Percentiles rank a stretch among this genome's conserved stretches.
Conservation (phyloP, 1,140 invertebrate genomes). For the Acarapis woodi region DNA sequence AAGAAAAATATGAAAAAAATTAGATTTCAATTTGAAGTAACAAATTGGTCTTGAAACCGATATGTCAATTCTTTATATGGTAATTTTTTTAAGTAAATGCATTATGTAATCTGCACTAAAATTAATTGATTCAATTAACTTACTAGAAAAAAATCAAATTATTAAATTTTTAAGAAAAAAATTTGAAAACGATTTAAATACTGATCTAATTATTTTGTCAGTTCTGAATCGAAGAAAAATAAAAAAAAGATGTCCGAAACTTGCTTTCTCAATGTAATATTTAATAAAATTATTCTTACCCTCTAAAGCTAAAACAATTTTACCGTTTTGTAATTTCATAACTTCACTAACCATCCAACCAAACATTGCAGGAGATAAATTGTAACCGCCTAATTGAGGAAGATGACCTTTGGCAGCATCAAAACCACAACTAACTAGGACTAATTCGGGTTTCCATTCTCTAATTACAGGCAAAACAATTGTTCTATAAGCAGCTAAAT, state of each 20-base stretch:
- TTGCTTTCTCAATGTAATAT: too few relatives aligned
- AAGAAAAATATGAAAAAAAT: not conserved
- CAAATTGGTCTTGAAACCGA: too few relatives aligned
- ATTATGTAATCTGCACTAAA: too few relatives aligned
- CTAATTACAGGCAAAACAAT: slow-evolving; percentile 72
- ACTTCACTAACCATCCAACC: slow-evolving; percentile 84
- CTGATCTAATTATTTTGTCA: too few relatives aligned
- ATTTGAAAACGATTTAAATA: slow-evolving; percentile 1
- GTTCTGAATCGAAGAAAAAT: too few relatives aligned
- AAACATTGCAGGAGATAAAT: slow-evolving; percentile 73
- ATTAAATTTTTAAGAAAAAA: too few relatives aligned
- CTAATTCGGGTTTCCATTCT: slow-evolving; percentile 73
- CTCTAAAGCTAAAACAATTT: slow-evolving; percentile 27
- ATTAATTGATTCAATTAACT: too few relatives aligned
- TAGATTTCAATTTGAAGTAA: slow-evolving; percentile 1
- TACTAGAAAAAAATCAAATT: too few relatives aligned
- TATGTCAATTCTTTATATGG: too few relatives aligned
- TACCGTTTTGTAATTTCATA: slow-evolving; percentile 59
- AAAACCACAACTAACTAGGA: slow-evolving; percentile 88
- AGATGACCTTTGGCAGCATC: slow-evolving; percentile 85
- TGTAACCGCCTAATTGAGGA: slow-evolving; percentile 74
- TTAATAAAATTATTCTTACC: slow-evolving; percentile 14
- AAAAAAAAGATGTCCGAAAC: too few relatives aligned
- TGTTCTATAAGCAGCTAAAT: slow-evolving; percentile 74
- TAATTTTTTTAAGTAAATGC: too few relatives aligned